Evolutionary conservation across 2,888 invertebrate genomes (phyloP).

Genomic region (Drosophila nigritarsus): DNA sequence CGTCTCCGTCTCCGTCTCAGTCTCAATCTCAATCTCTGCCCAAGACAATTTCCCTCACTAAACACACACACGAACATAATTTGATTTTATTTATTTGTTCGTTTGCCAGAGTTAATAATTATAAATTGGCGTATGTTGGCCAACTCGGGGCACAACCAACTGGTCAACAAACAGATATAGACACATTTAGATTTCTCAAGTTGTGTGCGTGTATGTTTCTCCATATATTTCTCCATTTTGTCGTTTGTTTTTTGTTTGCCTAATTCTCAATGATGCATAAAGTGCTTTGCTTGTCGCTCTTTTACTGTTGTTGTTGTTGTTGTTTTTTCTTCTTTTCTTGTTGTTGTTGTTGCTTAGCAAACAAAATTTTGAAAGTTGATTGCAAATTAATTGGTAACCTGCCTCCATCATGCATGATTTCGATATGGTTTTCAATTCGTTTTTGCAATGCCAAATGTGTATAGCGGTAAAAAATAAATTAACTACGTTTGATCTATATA

Average conservation of each 20-base stretch:
- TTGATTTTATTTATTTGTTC: constrained; percentile 80
- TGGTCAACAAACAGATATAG: constrained; percentile 41
- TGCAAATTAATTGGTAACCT: constrained; percentile 76
- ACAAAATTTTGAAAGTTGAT: constrained; percentile 75
- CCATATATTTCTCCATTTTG: constrained; percentile 79
- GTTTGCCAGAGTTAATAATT: constrained; percentile 76
- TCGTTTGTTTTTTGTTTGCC: constrained; percentile 72
- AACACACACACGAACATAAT: constrained; percentile 56
- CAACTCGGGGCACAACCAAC: constrained; percentile 48
- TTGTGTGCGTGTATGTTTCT: constrained; percentile 25
- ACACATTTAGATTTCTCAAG: constrained; percentile 37
- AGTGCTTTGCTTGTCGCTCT: constrained; percentile 62
- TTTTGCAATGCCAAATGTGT: constrained; percentile 43
- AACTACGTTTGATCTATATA: constrained; percentile 10
- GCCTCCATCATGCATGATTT: constrained; percentile 37
- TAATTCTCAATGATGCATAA: constrained; percentile 81
- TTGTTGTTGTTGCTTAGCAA: constrained; percentile 39
- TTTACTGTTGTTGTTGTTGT: constrained; percentile 20
- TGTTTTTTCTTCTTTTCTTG: constrained; percentile 12
- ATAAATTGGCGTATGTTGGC: constrained; percentile 79
- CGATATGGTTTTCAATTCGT: constrained; percentile 22
- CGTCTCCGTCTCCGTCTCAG: constrained; percentile 8
- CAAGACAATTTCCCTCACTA: constrained; percentile 42
- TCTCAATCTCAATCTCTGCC: constrained; percentile 32
- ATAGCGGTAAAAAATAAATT: constrained; percentile 6